phyloP scores from a whole-genome alignment of 2,888 invertebrate genomes.

The Sericinus montela region DNA sequence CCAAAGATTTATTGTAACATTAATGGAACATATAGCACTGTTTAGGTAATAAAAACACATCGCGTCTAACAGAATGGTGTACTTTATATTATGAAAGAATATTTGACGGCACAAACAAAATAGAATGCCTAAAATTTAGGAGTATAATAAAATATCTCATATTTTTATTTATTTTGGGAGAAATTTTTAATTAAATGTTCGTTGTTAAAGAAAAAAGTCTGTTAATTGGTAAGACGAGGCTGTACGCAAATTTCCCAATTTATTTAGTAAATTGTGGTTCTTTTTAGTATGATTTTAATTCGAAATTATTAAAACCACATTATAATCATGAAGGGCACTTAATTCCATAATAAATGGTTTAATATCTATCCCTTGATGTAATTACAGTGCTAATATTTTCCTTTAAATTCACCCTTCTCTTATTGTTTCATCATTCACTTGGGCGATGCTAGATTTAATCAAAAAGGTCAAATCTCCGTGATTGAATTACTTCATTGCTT shows the following conservation, averaged over 20 bases:
- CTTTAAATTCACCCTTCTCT: not conserved
- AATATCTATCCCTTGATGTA: not conserved
- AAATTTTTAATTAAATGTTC: no score
- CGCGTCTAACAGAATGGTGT: no score
- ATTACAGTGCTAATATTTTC: not conserved
- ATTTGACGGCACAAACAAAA: no score
- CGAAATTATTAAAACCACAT: not conserved
- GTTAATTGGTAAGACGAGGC: not conserved
- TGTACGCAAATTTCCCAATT: not conserved
- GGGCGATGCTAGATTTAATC: not conserved
- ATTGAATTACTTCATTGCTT: not conserved
- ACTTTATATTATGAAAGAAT: no score
- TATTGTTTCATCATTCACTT: not conserved
- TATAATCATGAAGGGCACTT: not conserved
- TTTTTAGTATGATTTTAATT: not conserved
- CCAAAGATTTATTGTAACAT: no score
- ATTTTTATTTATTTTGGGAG: no score
- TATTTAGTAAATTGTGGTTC: not conserved
- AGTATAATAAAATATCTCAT: no score
- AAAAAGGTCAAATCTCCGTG: no score
- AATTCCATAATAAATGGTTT: not conserved
- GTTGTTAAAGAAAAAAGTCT: no score
- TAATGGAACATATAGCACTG: no score
- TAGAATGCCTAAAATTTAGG: no score
- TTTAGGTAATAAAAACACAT: no score